Conservation (phyloP, 2,888 invertebrate species). For the Dioctria linearis region DNA sequence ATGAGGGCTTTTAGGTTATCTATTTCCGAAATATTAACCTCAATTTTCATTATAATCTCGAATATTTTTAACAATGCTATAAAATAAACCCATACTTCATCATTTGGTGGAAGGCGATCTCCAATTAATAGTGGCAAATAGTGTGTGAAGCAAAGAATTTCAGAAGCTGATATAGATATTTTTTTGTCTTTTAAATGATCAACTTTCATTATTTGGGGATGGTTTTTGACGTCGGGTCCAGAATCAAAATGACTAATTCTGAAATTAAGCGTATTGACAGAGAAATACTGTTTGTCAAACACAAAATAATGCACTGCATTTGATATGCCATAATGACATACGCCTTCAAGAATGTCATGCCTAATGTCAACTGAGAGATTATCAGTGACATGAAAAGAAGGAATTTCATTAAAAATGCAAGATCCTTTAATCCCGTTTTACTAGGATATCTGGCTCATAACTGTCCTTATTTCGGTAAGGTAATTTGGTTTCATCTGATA, state of each 20-base stretch:
- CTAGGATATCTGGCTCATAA: constrained; percentile 18
- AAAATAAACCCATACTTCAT: no score
- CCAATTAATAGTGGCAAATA: no score
- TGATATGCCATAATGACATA: constrained; percentile 37
- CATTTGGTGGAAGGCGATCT: no score
- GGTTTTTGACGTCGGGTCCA: constrained; percentile 28
- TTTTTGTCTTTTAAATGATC: constrained; percentile 19
- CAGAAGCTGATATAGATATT: not conserved
- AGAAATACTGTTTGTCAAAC: constrained; percentile 39
- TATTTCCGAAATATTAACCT: no score
- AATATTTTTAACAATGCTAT: not conserved
- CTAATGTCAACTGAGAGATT: constrained; percentile 47
- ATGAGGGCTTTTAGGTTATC: no score
- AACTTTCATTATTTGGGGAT: constrained; percentile 10
- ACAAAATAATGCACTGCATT: constrained; percentile 36
- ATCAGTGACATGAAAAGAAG: constrained; percentile 44
- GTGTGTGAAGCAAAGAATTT: no score
- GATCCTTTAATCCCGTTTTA: constrained; percentile 24
- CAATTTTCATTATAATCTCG: no score
- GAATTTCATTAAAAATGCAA: constrained; percentile 46
- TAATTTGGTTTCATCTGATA: not conserved
- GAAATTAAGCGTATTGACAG: constrained; percentile 43
- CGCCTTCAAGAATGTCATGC: constrained; percentile 52
- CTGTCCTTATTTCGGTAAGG: not conserved
- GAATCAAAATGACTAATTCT: constrained; percentile 42